phyloP scores from a whole-genome alignment of 1,140 invertebrate genomes.

The Dreissena rostriformis region DNA sequence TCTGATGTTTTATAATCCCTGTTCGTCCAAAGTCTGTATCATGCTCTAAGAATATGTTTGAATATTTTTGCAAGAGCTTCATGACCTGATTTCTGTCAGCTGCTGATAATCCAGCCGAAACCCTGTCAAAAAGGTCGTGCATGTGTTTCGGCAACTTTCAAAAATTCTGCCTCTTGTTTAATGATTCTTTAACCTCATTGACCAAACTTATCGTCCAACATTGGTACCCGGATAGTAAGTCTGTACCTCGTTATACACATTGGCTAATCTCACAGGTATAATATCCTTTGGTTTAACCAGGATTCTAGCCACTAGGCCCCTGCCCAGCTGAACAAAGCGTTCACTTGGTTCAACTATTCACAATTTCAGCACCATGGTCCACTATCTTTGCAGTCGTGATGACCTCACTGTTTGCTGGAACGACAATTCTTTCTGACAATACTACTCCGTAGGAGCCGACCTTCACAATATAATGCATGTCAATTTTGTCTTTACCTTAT shows the following conservation, averaged over 20 bases:
- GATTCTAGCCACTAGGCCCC: background rate
- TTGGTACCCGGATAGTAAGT: background rate
- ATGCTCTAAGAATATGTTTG: background rate
- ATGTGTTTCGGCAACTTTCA: background rate
- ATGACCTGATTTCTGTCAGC: background rate
- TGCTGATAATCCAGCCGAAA: background rate
- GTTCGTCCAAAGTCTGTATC: constrained; percentile 12
- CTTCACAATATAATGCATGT: background rate
- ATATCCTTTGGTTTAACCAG: background rate
- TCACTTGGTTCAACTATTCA: background rate
- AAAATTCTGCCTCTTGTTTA: background rate
- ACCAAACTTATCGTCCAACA: constrained; percentile 7
- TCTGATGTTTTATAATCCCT: constrained; percentile 12
- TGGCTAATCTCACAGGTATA: constrained; percentile 19
- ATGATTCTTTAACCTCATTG: background rate
- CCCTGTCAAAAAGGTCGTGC: background rate
- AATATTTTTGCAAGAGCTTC: background rate
- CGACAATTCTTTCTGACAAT: too few species aligned
- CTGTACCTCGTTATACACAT: background rate
- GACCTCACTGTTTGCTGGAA: too few species aligned
- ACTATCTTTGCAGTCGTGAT: background rate
- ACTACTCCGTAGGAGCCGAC: constrained; percentile 16
- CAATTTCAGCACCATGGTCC: too few species aligned
- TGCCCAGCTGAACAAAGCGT: background rate
- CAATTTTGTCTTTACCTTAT: background rate